Conservation (phyloP, 2,888 invertebrate species). For the Eristalis intricaria region DNA sequence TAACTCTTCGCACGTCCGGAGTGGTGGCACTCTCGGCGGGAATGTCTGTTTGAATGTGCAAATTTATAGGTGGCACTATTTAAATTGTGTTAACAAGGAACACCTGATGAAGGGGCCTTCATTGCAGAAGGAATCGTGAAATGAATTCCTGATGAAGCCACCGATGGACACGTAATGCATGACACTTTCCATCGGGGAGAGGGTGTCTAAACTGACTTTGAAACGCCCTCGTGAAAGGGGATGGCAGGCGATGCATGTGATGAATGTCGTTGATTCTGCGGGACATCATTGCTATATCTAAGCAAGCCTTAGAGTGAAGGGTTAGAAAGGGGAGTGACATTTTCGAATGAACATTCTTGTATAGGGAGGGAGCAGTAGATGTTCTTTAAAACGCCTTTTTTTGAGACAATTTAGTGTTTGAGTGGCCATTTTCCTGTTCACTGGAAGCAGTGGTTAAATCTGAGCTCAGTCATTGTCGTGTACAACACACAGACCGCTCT, state of each 20-base stretch:
- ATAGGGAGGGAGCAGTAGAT: not conserved
- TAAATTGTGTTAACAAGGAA: not conserved
- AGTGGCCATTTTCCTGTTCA: too few species aligned
- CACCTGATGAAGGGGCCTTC: not conserved
- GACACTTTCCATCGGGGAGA: not conserved
- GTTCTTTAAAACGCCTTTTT: too few species aligned
- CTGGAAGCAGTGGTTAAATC: too few species aligned
- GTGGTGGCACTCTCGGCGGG: not conserved
- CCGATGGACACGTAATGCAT: not conserved
- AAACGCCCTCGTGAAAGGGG: not conserved
- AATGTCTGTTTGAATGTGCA: not conserved
- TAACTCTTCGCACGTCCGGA: constrained; percentile 6
- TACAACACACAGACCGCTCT: too few species aligned
- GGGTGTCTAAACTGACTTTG: not conserved
- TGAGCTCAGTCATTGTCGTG: too few species aligned
- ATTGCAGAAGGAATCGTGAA: not conserved
- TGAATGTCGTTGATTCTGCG: not conserved
- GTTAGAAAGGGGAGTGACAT: too few species aligned
- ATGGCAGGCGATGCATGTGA: not conserved
- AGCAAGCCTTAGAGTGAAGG: not conserved
- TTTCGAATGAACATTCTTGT: too few species aligned
- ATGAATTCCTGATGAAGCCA: not conserved
- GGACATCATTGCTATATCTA: not conserved
- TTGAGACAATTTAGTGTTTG: too few species aligned
- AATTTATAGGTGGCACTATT: constrained; percentile 26